A percentile compares a stretch with the other conserved stretches of the same genome.
Conservation (phyloP, 2,888 invertebrate species). For the Syritta pipiens region DNA sequence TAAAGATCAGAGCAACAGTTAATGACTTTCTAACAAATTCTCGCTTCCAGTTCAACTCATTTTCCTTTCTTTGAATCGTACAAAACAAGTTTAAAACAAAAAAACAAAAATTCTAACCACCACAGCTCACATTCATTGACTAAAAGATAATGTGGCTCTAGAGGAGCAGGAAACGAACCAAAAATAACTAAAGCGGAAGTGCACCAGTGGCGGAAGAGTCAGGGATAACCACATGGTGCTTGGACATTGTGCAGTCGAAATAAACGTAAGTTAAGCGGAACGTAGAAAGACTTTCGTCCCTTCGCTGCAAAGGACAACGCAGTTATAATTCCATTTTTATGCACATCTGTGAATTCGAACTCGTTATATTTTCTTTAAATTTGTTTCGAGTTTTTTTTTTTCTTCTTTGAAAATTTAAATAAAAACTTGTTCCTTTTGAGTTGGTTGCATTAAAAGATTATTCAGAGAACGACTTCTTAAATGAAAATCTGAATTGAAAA, state of each 20-base stretch:
- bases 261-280: constrained; percentile 5
- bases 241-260: constrained; percentile 14
- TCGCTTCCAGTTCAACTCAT: too few species aligned
- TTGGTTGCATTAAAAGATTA: constrained; percentile 10
- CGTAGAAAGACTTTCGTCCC: neutral
- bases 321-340: constrained; percentile 36
- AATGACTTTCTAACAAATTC: too few species aligned
- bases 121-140: neutral
- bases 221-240: constrained; percentile 21
- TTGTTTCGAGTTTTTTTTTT: too few species aligned
- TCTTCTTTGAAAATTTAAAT: neutral
- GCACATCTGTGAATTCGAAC: constrained; percentile 9
- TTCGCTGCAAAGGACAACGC: constrained; percentile 20
- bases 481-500: neutral
- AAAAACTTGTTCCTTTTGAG: neutral
- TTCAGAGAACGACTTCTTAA: neutral
- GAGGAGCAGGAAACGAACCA: neutral
- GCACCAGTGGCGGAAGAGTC: constrained; percentile 11
- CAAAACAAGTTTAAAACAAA: too few species aligned
- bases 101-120: neutral
- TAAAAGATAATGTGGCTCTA: neutral
- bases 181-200: constrained; percentile 11
- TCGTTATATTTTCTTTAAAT: constrained; percentile 12
- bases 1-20: too few species aligned
- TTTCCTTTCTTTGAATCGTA: too few species aligned